These are phyloP conservation scores for Drosophila atripex DNA, from an alignment of 2,888 invertebrate species.

Conservation along the genomic window DNA sequence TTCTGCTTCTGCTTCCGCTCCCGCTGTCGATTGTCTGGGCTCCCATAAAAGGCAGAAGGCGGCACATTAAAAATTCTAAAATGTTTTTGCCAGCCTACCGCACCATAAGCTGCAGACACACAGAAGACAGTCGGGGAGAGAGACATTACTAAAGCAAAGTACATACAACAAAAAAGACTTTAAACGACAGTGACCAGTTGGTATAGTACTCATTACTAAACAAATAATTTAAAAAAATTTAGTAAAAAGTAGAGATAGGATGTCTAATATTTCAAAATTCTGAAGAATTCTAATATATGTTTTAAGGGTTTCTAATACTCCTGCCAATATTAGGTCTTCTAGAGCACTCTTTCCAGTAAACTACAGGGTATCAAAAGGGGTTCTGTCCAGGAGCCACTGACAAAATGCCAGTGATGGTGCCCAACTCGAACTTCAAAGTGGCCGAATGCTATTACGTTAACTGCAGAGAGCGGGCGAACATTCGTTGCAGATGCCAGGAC, in stretches of 20 bases:
- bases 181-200: not conserved
- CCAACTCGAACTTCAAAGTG: constrained; percentile 37
- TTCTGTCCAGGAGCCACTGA: not conserved
- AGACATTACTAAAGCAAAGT: constrained; percentile 22
- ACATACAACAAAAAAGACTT: not conserved
- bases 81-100: constrained; percentile 69
- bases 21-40: constrained; percentile 59
- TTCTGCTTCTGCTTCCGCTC: constrained; percentile 8
- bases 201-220: not conserved
- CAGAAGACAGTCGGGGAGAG: constrained; percentile 14
- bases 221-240: not conserved
- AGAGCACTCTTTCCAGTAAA: not conserved
- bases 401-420: constrained; percentile 9
- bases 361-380: not conserved
- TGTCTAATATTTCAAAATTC: too few species aligned
- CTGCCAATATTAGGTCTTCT: too few species aligned
- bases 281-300: too few species aligned
- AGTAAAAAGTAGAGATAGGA: too few species aligned
- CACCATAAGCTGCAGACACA: constrained; percentile 44
- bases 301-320: too few species aligned
- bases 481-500: constrained; percentile 57
- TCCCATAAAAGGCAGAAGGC: constrained; percentile 77
- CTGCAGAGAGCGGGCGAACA: constrained; percentile 34
- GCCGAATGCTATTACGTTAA: constrained; percentile 44
- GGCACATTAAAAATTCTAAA: constrained; percentile 78